Evolutionary conservation across 2,888 invertebrate species (phyloP).

Genomic region (Dione vanillae): DNA sequence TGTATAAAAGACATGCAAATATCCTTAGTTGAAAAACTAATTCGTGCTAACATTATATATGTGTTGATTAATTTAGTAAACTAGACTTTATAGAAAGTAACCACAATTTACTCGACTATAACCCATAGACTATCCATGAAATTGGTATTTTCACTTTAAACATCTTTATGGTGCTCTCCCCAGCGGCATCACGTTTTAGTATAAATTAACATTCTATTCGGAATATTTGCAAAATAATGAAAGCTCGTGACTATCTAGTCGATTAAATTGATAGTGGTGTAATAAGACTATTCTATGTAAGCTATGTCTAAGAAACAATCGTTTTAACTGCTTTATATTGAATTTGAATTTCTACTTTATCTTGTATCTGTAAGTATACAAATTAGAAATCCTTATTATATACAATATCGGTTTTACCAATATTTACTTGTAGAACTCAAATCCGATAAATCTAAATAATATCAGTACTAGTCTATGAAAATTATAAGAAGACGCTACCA

Average conservation of each 20-base stretch:
- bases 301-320: not conserved
- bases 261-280: constrained; percentile 26
- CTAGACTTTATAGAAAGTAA: not conserved
- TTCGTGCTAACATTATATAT: not conserved
- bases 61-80: not conserved
- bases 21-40: not conserved
- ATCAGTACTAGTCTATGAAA: constrained; percentile 14
- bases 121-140: constrained; percentile 28
- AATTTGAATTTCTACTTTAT: not conserved
- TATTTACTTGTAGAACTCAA: not conserved
- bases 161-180: constrained; percentile 18
- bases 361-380: not conserved
- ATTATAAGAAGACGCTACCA: constrained; percentile 28
- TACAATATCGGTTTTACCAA: not conserved
- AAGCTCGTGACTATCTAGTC: constrained; percentile 35
- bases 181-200: constrained; percentile 38
- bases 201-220: constrained; percentile 37
- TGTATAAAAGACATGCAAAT: too few relatives aligned
- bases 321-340: not conserved
- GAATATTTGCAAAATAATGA: constrained; percentile 34
- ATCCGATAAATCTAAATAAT: constrained; percentile 2
- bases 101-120: not conserved
- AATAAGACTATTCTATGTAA: constrained; percentile 4
- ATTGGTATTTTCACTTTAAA: constrained; percentile 36
- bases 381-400: not conserved